phyloP scores from a whole-genome alignment of 2,797 vertebrate species.

The Borostomias antarcticus region DNA sequence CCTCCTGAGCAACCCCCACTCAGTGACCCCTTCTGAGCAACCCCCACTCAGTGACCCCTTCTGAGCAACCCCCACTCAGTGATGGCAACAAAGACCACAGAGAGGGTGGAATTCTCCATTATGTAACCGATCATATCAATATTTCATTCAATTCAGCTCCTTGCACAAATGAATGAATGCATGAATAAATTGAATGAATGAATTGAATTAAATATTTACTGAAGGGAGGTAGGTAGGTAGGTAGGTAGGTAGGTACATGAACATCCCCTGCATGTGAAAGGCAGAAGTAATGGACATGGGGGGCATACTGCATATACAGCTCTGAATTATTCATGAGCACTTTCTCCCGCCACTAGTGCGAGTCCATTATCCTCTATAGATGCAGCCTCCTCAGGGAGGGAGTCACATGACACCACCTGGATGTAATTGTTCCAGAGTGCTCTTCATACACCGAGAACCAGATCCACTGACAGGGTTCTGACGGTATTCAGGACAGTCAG shows the following conservation, averaged over 20 bases:
- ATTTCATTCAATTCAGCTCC: background rate
- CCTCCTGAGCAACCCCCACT: no score
- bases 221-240: no score
- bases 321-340: conserved; percentile 81
- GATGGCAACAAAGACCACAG: conserved; percentile 31
- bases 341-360: conserved; percentile 74
- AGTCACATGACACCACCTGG: conserved; percentile 74
- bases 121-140: conserved; percentile 1
- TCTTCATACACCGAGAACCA: conserved; percentile 21
- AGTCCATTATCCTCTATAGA: conserved; percentile 75
- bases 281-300: conserved; percentile 29
- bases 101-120: conserved; percentile 32
- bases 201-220: background rate
- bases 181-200: background rate
- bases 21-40: no score
- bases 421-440: conserved; percentile 56
- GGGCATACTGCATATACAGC: conserved; percentile 46
- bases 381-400: conserved; percentile 59
- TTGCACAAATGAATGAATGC: background rate
- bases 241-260: no score
- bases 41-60: no score
- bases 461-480: conserved; percentile 44
- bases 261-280: conserved; percentile 28
- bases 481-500: no score
- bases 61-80: conserved; percentile 34